A percentile compares a stretch with the other conserved stretches of the same genome.
Conservation (phyloP, 2,888 invertebrate species). For the Dolichopus griseipennis region DNA sequence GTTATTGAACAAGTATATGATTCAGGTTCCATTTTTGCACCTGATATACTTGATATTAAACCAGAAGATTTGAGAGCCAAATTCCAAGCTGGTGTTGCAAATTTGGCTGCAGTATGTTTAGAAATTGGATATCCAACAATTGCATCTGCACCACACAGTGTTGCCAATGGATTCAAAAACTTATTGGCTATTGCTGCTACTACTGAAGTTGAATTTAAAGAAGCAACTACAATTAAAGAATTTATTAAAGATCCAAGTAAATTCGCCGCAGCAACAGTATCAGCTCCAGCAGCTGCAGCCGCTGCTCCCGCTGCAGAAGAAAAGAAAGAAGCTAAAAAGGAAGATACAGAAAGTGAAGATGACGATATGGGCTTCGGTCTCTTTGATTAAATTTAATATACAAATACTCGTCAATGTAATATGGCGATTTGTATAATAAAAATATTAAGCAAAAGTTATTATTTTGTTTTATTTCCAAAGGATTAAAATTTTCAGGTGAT, state of each 20-base stretch:
- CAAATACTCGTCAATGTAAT: slow-evolving; percentile 20
- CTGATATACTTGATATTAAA: slow-evolving; percentile 95
- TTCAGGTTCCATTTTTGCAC: slow-evolving; percentile 95
- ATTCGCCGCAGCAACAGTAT: slow-evolving; percentile 62
- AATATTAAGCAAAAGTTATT: neutral
- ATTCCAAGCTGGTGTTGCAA: slow-evolving; percentile 89
- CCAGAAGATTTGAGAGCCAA: slow-evolving; percentile 86
- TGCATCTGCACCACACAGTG: slow-evolving; percentile 94
- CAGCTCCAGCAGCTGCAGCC: slow-evolving; percentile 53
- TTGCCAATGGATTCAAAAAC: slow-evolving; percentile 97
- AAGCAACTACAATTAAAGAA: slow-evolving; percentile 87
- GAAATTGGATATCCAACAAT: slow-evolving; percentile 91
- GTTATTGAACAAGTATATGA: slow-evolving; percentile 95
- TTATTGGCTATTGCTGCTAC: slow-evolving; percentile 92
- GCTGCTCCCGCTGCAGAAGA: slow-evolving; percentile 54
- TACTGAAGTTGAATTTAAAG: slow-evolving; percentile 91
- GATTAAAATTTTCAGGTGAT: too few relatives aligned
- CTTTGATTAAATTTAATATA: slow-evolving; percentile 59
- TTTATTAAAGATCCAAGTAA: slow-evolving; percentile 94
- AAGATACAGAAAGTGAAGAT: slow-evolving; percentile 73
- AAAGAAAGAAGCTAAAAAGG: slow-evolving; percentile 65
- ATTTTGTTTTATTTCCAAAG: too few relatives aligned
- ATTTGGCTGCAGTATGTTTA: slow-evolving; percentile 87
- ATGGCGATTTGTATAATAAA: slow-evolving; percentile 28
- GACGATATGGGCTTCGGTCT: slow-evolving; percentile 98